These are phyloP conservation scores for Xestobium rufovillosum DNA, from an alignment of 2,888 invertebrate genomes.

Conservation along the genomic window DNA sequence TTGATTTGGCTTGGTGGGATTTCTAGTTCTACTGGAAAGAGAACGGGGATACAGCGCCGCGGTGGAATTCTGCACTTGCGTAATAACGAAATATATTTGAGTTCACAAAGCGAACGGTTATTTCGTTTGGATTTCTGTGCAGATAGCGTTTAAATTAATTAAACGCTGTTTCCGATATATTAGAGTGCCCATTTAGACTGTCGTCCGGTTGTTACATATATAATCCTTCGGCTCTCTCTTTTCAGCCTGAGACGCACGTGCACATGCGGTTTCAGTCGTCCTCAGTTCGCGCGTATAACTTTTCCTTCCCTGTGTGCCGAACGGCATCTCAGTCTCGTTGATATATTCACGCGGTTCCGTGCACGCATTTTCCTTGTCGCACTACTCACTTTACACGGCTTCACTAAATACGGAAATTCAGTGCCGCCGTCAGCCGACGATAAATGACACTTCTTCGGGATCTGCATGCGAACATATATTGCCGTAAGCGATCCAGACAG, in stretches of 20 bases:
- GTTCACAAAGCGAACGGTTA: constrained; percentile 29
- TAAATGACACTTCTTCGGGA: constrained; percentile 36
- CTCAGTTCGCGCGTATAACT: too few relatives aligned
- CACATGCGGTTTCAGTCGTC: too few relatives aligned
- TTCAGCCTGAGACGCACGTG: too few relatives aligned
- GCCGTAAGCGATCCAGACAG: constrained; percentile 36
- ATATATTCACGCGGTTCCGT: constrained; percentile 24
- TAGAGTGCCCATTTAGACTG: too few relatives aligned
- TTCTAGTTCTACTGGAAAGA: too few relatives aligned
- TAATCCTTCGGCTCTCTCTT: too few relatives aligned
- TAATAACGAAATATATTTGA: constrained; percentile 25
- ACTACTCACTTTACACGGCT: constrained; percentile 26
- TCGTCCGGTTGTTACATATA: too few relatives aligned
- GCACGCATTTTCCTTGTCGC: too few relatives aligned
- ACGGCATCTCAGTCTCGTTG: constrained; percentile 18
- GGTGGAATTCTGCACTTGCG: constrained; percentile 19
- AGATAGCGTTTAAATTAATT: constrained; percentile 35
- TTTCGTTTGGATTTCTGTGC: constrained; percentile 29
- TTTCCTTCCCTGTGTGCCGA: too few relatives aligned
- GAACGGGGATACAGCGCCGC: too few relatives aligned
- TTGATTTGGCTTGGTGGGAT: too few relatives aligned
- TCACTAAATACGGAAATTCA: constrained; percentile 37
- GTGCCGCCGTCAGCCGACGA: constrained; percentile 28
- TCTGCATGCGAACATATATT: constrained; percentile 34
- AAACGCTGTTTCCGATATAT: constrained; percentile 32